Percentiles rank a stretch among this genome's conserved stretches.
Conservation (phyloP, 2,888 invertebrate genomes). For the Eupithecia abbreviata region DNA sequence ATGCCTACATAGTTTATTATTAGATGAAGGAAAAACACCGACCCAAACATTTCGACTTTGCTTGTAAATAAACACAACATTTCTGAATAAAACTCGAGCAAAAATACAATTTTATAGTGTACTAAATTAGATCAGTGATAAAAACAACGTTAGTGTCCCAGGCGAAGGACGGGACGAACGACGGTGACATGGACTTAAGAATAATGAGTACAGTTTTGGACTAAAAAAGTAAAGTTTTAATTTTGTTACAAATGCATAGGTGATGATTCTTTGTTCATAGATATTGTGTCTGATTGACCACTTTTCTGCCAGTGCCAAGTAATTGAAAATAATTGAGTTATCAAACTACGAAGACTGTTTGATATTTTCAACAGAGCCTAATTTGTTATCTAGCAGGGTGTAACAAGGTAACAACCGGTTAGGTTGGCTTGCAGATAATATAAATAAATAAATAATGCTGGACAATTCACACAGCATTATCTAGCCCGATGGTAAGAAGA, state of each 20-base stretch:
- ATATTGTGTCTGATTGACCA: no score
- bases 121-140: constrained; percentile 3
- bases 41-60: neutral
- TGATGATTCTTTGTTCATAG: no score
- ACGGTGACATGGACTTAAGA: neutral
- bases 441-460: no score
- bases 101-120: constrained; percentile 7
- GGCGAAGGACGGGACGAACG: neutral
- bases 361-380: no score
- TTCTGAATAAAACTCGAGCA: neutral
- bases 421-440: no score
- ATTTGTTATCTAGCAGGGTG: no score
- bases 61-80: constrained; percentile 3
- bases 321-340: no score
- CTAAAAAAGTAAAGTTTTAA: neutral
- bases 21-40: neutral
- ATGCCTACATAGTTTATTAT: neutral
- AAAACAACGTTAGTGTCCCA: constrained; percentile 4
- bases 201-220: neutral
- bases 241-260: neutral
- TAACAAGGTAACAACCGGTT: no score
- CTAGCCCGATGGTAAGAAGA: no score
- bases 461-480: no score
- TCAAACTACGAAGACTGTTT: no score
- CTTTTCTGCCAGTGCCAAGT: no score